Evolutionary conservation across 1,140 invertebrate species (phyloP).

Genomic region (Stegodyphus mimosarum): DNA sequence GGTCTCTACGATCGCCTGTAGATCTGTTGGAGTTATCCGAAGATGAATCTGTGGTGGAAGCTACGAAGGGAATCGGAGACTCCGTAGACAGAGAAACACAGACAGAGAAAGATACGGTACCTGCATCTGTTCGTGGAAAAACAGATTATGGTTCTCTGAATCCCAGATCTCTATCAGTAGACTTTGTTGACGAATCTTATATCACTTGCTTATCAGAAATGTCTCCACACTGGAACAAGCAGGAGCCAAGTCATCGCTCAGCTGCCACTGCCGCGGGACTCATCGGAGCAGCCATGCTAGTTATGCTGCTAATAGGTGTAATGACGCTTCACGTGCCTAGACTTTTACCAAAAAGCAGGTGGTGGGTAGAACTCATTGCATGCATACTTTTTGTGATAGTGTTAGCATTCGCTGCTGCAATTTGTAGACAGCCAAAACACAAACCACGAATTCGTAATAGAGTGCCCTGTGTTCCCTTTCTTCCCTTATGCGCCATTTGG

Average conservation of each 20-base stretch:
- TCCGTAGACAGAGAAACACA: neutral
- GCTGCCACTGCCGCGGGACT: slow-evolving; percentile 18
- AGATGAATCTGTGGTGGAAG: slow-evolving; percentile 25
- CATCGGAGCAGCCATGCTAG: slow-evolving; percentile 36
- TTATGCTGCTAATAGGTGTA: slow-evolving; percentile 58
- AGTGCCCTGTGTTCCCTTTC: slow-evolving; percentile 62
- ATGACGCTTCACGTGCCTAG: slow-evolving; percentile 56
- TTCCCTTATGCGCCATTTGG: slow-evolving; percentile 62
- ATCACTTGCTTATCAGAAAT: slow-evolving; percentile 58
- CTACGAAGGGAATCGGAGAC: neutral
- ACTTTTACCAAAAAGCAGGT: slow-evolving; percentile 31
- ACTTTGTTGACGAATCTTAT: slow-evolving; percentile 61
- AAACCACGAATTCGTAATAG: slow-evolving; percentile 28
- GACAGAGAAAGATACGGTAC: neutral
- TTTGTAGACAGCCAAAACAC: slow-evolving; percentile 58
- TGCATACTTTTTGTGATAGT: slow-evolving; percentile 41
- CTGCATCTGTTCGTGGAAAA: neutral
- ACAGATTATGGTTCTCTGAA: slow-evolving; percentile 32
- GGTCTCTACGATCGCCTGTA: slow-evolving; percentile 4
- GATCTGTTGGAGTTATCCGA: slow-evolving; percentile 21
- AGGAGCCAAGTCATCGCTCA: slow-evolving; percentile 51
- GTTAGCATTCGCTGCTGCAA: slow-evolving; percentile 24
- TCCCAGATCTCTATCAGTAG: slow-evolving; percentile 56
- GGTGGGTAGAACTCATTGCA: slow-evolving; percentile 59
- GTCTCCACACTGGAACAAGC: slow-evolving; percentile 36